These are phyloP conservation scores for Thymelicus acteon DNA, from an alignment of 2,888 invertebrate genomes.

Conservation along the genomic window DNA sequence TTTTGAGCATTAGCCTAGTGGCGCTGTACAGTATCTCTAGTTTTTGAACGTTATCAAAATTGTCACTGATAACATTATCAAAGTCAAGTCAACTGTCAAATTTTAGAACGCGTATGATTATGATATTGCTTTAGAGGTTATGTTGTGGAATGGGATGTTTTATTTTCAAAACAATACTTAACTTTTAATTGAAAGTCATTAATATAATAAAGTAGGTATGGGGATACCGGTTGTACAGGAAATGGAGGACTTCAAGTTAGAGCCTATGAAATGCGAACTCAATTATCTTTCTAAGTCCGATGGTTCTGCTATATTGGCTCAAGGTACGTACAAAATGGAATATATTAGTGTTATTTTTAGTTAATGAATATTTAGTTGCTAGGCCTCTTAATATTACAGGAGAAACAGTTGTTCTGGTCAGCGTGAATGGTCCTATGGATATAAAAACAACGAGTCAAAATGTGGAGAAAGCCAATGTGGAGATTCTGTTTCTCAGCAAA, in stretches of 20 bases:
- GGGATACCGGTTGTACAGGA: slow-evolving; percentile 47
- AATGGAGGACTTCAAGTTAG: slow-evolving; percentile 65
- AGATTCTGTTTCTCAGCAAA: slow-evolving; percentile 91
- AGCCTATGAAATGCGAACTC: slow-evolving; percentile 87
- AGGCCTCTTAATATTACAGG: slow-evolving; percentile 80
- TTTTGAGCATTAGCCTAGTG: too few species aligned
- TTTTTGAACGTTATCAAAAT: too few species aligned
- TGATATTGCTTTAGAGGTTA: too few species aligned
- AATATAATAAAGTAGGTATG: neutral
- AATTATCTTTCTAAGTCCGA: slow-evolving; percentile 90
- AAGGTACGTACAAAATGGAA: slow-evolving; percentile 82
- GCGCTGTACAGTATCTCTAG: too few species aligned
- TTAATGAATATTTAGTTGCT: too few species aligned
- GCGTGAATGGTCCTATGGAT: slow-evolving; percentile 93
- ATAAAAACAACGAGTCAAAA: slow-evolving; percentile 90
- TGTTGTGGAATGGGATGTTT: too few species aligned
- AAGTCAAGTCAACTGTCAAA: too few species aligned
- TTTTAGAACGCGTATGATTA: too few species aligned
- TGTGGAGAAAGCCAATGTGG: slow-evolving; percentile 91
- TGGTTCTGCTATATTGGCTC: slow-evolving; percentile 91
- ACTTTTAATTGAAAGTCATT: too few species aligned
- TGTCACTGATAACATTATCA: too few species aligned
- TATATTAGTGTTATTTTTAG: too few species aligned
- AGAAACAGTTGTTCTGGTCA: slow-evolving; percentile 90
- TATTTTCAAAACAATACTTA: too few species aligned